These are phyloP conservation scores for Limenitis arthemis DNA, from an alignment of 2,888 invertebrate genomes.

Conservation along the genomic window DNA sequence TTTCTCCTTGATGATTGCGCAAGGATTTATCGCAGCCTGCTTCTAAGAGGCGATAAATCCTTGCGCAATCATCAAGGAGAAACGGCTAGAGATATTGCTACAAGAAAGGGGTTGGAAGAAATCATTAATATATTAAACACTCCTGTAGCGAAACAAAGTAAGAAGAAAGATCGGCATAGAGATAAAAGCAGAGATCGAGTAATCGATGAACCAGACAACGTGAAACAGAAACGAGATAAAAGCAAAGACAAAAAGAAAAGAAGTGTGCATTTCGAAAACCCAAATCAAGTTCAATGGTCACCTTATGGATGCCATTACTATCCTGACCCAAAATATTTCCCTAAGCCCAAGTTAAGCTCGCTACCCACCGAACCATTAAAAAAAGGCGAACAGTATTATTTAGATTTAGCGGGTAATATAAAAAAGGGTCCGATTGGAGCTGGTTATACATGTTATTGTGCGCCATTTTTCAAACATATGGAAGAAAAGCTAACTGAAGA, in stretches of 20 bases:
- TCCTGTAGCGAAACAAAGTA: slow-evolving; percentile 56
- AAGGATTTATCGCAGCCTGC: too few relatives aligned
- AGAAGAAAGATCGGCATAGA: slow-evolving; percentile 52
- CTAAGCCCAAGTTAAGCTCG: slow-evolving; percentile 87
- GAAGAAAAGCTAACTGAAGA: slow-evolving; percentile 87
- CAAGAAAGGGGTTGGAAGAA: slow-evolving; percentile 88
- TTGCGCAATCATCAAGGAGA: slow-evolving; percentile 89
- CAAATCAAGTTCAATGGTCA: slow-evolving; percentile 78
- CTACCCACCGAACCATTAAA: slow-evolving; percentile 88
- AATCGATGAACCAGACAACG: slow-evolving; percentile 66
- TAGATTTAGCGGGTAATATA: slow-evolving; percentile 95
- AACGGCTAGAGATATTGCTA: slow-evolving; percentile 90
- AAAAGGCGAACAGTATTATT: slow-evolving; percentile 93
- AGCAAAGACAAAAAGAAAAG: slow-evolving; percentile 64
- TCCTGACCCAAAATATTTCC: slow-evolving; percentile 88
- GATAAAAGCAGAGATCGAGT: slow-evolving; percentile 69
- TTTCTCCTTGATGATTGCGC: slow-evolving; percentile 90
- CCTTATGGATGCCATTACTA: slow-evolving; percentile 95
- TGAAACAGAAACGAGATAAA: slow-evolving; percentile 57
- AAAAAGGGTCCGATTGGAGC: slow-evolving; percentile 96
- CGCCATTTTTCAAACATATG: slow-evolving; percentile 90
- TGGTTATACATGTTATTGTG: slow-evolving; percentile 94
- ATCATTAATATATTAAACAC: slow-evolving; percentile 84
- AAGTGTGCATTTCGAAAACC: slow-evolving; percentile 66
- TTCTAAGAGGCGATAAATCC: too few relatives aligned